Percentiles rank a stretch among this genome's conserved stretches.
Evolutionary conservation across 2,113 vertebrate genomes (phyloP).

Genomic region (Mellivora capensis): DNA sequence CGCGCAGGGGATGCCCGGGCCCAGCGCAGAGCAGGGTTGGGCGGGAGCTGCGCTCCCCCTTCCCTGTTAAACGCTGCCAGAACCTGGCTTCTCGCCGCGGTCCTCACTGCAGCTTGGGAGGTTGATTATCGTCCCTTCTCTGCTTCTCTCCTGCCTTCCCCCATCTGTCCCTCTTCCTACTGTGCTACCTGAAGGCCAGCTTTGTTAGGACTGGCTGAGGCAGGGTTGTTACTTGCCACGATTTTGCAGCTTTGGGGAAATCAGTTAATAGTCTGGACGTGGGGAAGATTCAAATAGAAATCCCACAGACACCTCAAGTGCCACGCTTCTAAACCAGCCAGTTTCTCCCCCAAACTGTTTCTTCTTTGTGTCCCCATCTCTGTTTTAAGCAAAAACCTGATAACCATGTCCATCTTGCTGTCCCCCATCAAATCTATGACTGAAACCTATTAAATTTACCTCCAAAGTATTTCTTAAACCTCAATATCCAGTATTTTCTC

Average conservation of each 20-base stretch:
- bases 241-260: background rate
- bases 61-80: accelerated
- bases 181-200: background rate
- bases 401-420: background rate
- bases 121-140: background rate
- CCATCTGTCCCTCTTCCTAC: background rate
- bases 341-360: background rate
- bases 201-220: background rate
- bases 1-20: background rate
- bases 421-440: background rate
- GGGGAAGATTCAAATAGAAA: background rate
- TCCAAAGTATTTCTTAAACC: conserved; percentile 4
- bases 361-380: background rate
- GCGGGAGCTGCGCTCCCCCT: accelerated
- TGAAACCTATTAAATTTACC: background rate
- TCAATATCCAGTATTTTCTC: background rate
- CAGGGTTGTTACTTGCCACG: background rate
- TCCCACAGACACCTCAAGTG: background rate
- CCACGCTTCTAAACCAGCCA: background rate
- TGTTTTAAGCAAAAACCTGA: background rate
- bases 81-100: too few species aligned
- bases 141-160: background rate
- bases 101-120: background rate
- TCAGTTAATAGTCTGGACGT: background rate
- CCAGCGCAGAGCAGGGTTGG: accelerated